Evolutionary conservation across 1,140 invertebrate species (phyloP).

Genomic region (Spodoptera litura): DNA sequence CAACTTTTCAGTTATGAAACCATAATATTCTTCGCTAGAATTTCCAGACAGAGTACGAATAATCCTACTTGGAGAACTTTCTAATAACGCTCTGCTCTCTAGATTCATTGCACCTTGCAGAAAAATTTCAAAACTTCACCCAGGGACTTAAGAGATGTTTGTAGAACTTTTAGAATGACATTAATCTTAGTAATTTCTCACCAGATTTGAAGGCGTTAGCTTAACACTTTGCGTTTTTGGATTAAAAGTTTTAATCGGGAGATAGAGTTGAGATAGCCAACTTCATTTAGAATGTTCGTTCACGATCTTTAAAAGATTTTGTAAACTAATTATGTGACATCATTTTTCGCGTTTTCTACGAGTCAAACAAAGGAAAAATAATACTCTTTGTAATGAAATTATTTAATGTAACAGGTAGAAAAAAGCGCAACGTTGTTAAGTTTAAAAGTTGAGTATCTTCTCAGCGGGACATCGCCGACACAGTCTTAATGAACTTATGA

Average conservation of each 20-base stretch:
- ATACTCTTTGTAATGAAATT: not conserved
- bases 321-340: too few relatives aligned
- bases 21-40: constrained; percentile 62
- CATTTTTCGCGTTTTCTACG: too few relatives aligned
- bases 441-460: constrained; percentile 61
- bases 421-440: constrained; percentile 53
- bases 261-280: constrained; percentile 21
- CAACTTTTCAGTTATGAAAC: constrained; percentile 56
- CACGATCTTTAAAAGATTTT: not conserved
- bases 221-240: constrained; percentile 40
- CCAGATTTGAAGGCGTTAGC: constrained; percentile 58
- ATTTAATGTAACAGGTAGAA: not conserved
- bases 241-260: constrained; percentile 35
- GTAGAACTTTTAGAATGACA: constrained; percentile 70
- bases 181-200: constrained; percentile 67
- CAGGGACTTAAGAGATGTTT: constrained; percentile 66
- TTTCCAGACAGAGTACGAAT: constrained; percentile 57
- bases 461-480: constrained; percentile 56
- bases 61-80: constrained; percentile 66
- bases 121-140: constrained; percentile 67
- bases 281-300: constrained; percentile 12
- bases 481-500: constrained; percentile 69
- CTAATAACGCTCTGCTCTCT: constrained; percentile 70
- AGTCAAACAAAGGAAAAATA: not conserved
- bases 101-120: constrained; percentile 75